Conservation (phyloP, 2,888 invertebrate species). For the Leucoptera coffeella region DNA sequence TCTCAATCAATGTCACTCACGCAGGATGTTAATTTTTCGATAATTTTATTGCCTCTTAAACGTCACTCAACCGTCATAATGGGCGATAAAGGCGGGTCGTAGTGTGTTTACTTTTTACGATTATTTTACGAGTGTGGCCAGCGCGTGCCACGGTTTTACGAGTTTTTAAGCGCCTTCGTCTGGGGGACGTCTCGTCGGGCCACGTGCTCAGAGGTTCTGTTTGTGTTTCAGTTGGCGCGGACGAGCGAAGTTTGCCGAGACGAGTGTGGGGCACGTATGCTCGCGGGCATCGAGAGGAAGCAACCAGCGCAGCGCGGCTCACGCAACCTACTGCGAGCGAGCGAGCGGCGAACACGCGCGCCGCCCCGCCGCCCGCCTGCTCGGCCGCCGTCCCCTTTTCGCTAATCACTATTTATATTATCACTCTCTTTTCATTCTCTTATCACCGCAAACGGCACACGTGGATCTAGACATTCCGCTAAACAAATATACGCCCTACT, state of each 20-base stretch:
- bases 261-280: slow-evolving; percentile 27
- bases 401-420: slow-evolving; percentile 52
- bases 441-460: slow-evolving; percentile 37
- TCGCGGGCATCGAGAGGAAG: slow-evolving; percentile 22
- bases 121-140: slow-evolving; percentile 47
- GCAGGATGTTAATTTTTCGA: slow-evolving; percentile 40
- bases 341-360: slow-evolving; percentile 54
- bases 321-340: slow-evolving; percentile 58
- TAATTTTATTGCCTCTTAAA: slow-evolving; percentile 51
- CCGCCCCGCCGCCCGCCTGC: slow-evolving; percentile 46
- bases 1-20: slow-evolving; percentile 42
- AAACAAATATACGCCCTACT: too few relatives aligned
- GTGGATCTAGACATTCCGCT: slow-evolving; percentile 17
- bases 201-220: slow-evolving; percentile 5
- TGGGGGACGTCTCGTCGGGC: slow-evolving; percentile 18
- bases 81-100: slow-evolving; percentile 49
- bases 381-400: slow-evolving; percentile 50
- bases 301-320: slow-evolving; percentile 59
- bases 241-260: slow-evolving; percentile 39
- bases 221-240: slow-evolving; percentile 13
- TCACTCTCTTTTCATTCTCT: slow-evolving; percentile 45
- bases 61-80: slow-evolving; percentile 53
- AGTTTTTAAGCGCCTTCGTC: slow-evolving; percentile 39
- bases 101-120: slow-evolving; percentile 54
- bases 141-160: slow-evolving; percentile 49